A percentile compares a stretch with the other conserved stretches of the same genome.
Evolutionary conservation across 2,113 vertebrate species (phyloP).

Genomic region (Rissa tridactyla): DNA sequence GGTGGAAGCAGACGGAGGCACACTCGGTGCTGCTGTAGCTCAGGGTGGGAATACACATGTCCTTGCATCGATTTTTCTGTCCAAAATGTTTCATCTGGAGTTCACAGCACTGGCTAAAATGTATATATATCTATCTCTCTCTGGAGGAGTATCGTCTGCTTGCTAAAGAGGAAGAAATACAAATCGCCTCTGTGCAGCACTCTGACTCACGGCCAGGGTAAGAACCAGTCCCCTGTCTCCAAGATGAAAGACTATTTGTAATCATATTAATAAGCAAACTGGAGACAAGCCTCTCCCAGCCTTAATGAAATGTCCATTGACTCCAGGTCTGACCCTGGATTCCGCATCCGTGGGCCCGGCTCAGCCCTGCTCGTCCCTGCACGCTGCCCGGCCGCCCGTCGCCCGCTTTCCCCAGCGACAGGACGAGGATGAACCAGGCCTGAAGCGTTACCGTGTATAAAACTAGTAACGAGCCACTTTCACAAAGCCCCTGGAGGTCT

Average conservation of each 20-base stretch:
- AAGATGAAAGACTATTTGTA: background rate
- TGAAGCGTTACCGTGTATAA: fast-evolving
- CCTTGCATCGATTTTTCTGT: background rate
- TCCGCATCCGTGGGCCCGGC: background rate
- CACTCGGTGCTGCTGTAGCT: background rate
- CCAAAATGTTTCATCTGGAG: background rate
- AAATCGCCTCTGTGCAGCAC: fast-evolving
- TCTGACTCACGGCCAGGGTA: background rate
- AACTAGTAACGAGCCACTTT: background rate
- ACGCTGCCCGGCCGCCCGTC: background rate
- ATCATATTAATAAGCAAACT: background rate
- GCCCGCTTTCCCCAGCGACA: background rate
- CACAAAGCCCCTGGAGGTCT: background rate
- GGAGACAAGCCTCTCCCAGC: background rate
- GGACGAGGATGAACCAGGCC: background rate
- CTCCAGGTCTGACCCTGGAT: background rate
- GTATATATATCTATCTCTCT: no score
- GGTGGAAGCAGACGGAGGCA: background rate
- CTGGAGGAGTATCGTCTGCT: background rate
- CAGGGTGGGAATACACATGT: background rate
- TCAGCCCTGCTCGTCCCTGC: background rate
- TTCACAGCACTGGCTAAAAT: background rate
- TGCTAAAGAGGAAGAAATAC: background rate
- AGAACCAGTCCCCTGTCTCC: background rate
- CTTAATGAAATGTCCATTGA: background rate